Percentiles rank a stretch among this genome's conserved stretches.
These are phyloP conservation scores for Melanerpes formicivorus DNA, from an alignment of 2,113 vertebrate genomes.

Conservation along the genomic window DNA sequence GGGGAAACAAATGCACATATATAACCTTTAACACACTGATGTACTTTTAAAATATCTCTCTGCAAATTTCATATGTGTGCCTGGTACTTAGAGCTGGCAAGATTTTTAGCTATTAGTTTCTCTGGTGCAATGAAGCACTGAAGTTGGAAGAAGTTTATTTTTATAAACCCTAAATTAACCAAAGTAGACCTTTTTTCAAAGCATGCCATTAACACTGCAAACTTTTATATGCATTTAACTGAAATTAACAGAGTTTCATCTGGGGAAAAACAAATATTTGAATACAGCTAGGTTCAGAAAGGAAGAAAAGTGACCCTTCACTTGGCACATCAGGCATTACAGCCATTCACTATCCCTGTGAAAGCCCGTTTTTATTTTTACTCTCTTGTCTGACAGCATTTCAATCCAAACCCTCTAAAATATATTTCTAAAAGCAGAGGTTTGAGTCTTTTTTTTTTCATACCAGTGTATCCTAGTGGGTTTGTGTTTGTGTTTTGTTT, in stretches of 20 bases:
- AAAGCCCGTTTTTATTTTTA: neutral
- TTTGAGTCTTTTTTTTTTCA: neutral
- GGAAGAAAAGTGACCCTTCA: fast-evolving
- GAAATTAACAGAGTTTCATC: neutral
- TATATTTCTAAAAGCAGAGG: neutral
- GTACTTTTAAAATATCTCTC: neutral
- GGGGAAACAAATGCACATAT: neutral
- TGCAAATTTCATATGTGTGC: neutral
- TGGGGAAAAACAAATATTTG: neutral
- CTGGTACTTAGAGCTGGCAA: neutral
- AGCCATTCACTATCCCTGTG: neutral
- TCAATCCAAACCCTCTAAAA: neutral
- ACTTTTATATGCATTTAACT: fast-evolving
- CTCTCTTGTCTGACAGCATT: neutral
- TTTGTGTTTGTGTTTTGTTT: too few species aligned
- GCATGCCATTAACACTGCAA: neutral
- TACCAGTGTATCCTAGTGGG: neutral
- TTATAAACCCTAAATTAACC: neutral
- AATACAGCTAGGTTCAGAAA: neutral
- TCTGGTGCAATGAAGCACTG: neutral
- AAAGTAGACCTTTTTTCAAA: neutral
- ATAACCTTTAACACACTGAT: neutral
- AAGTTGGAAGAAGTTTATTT: neutral
- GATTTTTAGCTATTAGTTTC: neutral
- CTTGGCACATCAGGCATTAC: neutral